These are phyloP conservation scores for Eulemur macaco DNA, from an alignment of 2,113 vertebrate genomes.

Conservation along the genomic window DNA sequence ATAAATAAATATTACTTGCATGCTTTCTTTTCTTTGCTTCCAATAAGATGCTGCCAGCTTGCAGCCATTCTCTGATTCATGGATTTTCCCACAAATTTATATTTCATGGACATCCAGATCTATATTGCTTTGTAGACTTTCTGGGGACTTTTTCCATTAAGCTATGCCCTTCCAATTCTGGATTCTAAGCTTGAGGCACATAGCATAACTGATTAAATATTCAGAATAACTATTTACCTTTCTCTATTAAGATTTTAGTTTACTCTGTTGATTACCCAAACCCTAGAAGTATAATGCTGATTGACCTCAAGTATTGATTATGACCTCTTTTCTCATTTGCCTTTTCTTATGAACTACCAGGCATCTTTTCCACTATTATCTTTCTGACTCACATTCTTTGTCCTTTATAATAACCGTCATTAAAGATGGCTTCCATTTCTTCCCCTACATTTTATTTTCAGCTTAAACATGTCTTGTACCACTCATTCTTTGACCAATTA, in stretches of 20 bases:
- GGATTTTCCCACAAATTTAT: constrained; percentile 21
- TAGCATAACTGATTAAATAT: not conserved
- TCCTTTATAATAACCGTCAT: not conserved
- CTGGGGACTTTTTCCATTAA: constrained; percentile 42
- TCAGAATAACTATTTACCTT: constrained; percentile 9
- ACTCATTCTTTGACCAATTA: not conserved
- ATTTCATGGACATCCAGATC: not conserved
- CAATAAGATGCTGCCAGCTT: constrained; percentile 4
- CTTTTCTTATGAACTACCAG: constrained; percentile 17
- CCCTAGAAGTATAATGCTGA: not conserved
- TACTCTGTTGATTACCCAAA: not conserved
- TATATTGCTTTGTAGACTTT: not conserved
- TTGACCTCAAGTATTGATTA: constrained; percentile 23
- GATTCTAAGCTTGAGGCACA: not conserved
- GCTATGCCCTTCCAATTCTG: not conserved
- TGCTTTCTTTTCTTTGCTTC: not conserved
- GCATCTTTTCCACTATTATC: not conserved
- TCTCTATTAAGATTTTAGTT: constrained; percentile 10
- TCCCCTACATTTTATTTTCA: not conserved
- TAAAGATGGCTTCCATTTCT: not conserved
- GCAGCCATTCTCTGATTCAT: constrained; percentile 29
- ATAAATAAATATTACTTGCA: constrained; percentile 18
- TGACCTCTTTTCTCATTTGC: not conserved
- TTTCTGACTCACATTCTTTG: not conserved
- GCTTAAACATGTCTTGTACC: not conserved